Evolutionary conservation across 1,140 invertebrate species (phyloP).

Genomic region (Drosophila bocqueti): DNA sequence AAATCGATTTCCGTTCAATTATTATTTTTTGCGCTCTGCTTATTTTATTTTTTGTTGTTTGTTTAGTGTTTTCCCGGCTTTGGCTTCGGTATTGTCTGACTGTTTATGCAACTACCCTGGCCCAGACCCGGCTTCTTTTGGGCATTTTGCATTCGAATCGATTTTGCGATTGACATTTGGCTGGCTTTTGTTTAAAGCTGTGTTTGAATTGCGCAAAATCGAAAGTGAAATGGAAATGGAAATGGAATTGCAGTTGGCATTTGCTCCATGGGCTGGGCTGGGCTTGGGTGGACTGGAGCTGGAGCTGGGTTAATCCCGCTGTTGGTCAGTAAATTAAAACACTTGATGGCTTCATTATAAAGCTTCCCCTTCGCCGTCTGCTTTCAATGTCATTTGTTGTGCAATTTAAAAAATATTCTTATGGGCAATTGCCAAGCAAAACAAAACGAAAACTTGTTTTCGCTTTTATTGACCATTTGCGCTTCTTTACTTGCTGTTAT

Average conservation of each 20-base stretch:
- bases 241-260: conserved; percentile 44
- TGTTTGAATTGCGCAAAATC: conserved; percentile 39
- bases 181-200: conserved; percentile 29
- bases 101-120: conserved; percentile 49
- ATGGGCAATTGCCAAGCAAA: conserved; percentile 36
- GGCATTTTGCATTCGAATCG: conserved; percentile 47
- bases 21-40: conserved; percentile 23
- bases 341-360: conserved; percentile 24
- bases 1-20: conserved; percentile 46
- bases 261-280: conserved; percentile 1
- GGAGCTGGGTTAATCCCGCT: not conserved
- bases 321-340: conserved; percentile 12
- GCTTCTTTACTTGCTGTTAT: conserved; percentile 72
- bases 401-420: conserved; percentile 51
- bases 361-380: not conserved
- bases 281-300: not conserved
- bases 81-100: conserved; percentile 9
- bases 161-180: conserved; percentile 54
- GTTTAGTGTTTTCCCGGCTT: conserved; percentile 7
- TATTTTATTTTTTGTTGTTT: conserved; percentile 13
- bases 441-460: conserved; percentile 68
- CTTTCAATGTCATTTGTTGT: conserved; percentile 76
- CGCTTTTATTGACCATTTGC: conserved; percentile 79
- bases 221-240: conserved; percentile 65
- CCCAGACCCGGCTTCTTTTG: conserved; percentile 49